A percentile compares a stretch with the other conserved stretches of the same genome.
Evolutionary conservation across 2,888 invertebrate genomes (phyloP).

Genomic region (Creontiades dilutus): DNA sequence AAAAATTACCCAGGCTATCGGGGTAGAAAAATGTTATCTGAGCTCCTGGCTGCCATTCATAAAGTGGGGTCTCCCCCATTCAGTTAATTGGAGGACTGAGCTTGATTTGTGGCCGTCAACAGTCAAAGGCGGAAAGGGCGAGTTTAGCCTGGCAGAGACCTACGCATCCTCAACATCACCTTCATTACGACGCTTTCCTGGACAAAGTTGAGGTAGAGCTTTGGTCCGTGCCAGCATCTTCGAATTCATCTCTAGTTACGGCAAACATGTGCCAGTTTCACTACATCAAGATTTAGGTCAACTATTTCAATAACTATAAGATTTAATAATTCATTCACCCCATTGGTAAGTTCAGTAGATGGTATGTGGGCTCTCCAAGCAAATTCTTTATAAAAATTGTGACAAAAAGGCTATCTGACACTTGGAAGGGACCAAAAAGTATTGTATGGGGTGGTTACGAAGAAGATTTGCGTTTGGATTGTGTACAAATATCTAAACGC

Average conservation of each 20-base stretch:
- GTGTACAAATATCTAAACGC: too few relatives aligned
- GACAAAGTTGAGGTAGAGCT: not conserved
- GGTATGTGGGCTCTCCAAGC: too few relatives aligned
- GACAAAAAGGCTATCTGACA: too few relatives aligned
- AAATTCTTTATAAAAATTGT: too few relatives aligned
- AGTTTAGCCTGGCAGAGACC: not conserved
- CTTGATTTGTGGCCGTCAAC: slow-evolving; percentile 50
- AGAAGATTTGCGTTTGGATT: too few relatives aligned
- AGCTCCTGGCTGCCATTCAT: slow-evolving; percentile 51
- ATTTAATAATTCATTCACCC: too few relatives aligned
- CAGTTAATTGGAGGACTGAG: slow-evolving; percentile 46
- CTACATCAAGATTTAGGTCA: too few relatives aligned
- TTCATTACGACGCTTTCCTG: not conserved
- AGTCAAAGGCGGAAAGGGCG: slow-evolving; percentile 11
- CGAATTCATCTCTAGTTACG: not conserved
- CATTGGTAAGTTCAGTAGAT: too few relatives aligned
- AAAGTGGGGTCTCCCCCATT: slow-evolving; percentile 52
- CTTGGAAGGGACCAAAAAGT: too few relatives aligned
- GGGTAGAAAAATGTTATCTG: slow-evolving; percentile 56
- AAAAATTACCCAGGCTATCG: slow-evolving; percentile 54
- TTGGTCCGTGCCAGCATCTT: not conserved
- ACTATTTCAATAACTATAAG: too few relatives aligned
- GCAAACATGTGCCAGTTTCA: too few relatives aligned
- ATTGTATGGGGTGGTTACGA: too few relatives aligned
- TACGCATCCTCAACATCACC: not conserved